Evolutionary conservation across 2,113 vertebrate genomes (phyloP).

Genomic region (Oncorhynchus kisutch): DNA sequence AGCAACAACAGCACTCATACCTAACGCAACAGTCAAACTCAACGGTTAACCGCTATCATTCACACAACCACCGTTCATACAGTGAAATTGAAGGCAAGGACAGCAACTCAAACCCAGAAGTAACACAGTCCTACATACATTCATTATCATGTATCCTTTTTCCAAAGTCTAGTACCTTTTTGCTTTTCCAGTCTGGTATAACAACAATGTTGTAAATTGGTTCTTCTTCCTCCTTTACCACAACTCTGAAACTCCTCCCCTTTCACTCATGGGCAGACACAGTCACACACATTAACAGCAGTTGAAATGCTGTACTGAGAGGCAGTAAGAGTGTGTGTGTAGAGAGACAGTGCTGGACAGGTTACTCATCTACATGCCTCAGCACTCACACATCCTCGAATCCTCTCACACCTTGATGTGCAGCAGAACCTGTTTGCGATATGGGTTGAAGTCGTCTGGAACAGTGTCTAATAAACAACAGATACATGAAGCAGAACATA

Average conservation of each 20-base stretch:
- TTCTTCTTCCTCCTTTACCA: slow-evolving; percentile 1
- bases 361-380: background rate
- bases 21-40: background rate
- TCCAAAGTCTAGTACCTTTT: background rate
- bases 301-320: background rate
- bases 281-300: slow-evolving; percentile 14
- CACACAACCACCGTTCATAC: background rate
- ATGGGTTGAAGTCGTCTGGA: slow-evolving; percentile 79
- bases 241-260: background rate
- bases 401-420: slow-evolving; percentile 51
- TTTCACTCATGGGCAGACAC: slow-evolving; percentile 3
- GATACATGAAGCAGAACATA: background rate
- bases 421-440: slow-evolving; percentile 70
- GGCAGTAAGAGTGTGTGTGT: slow-evolving; percentile 10
- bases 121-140: slow-evolving; percentile 4
- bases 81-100: background rate
- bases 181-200: slow-evolving; percentile 13
- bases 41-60: background rate
- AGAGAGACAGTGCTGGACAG: slow-evolving; percentile 18
- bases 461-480: slow-evolving; percentile 69
- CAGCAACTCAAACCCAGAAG: slow-evolving; percentile 5
- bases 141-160: background rate
- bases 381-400: background rate
- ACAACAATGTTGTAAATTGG: background rate
- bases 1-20: background rate